Conservation (phyloP, 2,888 invertebrate genomes). For the Ormia ochracea region DNA sequence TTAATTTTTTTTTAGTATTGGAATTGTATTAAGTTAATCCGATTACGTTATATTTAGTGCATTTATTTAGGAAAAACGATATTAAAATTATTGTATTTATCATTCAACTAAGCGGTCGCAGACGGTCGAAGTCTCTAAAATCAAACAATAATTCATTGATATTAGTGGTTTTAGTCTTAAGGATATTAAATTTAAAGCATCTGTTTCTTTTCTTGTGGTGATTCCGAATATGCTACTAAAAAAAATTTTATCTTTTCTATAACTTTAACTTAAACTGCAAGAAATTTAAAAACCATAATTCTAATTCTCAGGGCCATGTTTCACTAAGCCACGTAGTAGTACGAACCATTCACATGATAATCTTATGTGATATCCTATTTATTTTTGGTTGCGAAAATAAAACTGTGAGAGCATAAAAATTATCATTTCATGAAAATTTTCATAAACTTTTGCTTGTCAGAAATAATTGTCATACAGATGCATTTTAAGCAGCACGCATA, state of each 20-base stretch:
- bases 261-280: too few relatives aligned
- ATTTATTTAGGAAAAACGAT: conserved; percentile 10
- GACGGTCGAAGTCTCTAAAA: background rate
- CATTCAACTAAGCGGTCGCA: background rate
- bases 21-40: conserved; percentile 49
- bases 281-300: too few relatives aligned
- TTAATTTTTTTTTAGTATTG: conserved; percentile 4
- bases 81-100: conserved; percentile 8
- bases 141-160: background rate
- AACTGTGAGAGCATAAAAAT: too few relatives aligned
- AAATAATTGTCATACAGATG: too few relatives aligned
- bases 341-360: too few relatives aligned
- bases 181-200: background rate
- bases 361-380: too few relatives aligned
- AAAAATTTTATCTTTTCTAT: background rate
- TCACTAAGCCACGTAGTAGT: too few relatives aligned
- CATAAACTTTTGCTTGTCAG: too few relatives aligned
- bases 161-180: background rate
- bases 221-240: background rate
- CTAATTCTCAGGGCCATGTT: too few relatives aligned
- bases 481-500: too few relatives aligned
- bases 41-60: conserved; percentile 33
- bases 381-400: too few relatives aligned
- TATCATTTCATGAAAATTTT: too few relatives aligned
- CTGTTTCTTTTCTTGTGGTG: background rate